phyloP scores from a whole-genome alignment of 2,888 invertebrate genomes.

The Tricholauxania praeusta region DNA sequence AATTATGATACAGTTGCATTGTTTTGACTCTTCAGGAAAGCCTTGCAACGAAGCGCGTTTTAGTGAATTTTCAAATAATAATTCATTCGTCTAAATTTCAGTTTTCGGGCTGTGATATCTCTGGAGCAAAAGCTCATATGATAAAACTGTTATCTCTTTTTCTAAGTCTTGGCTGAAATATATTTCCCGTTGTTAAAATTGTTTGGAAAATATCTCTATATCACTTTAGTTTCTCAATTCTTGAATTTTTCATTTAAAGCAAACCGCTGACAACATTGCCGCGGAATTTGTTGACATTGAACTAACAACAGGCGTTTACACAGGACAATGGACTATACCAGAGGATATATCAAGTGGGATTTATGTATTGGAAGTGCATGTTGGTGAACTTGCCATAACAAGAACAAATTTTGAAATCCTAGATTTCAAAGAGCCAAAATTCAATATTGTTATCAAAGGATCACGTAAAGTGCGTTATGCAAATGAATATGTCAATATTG shows the following conservation, averaged over 20 bases:
- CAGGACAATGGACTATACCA: slow-evolving; percentile 15
- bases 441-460: not conserved
- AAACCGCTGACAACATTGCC: slow-evolving; percentile 12
- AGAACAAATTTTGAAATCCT: slow-evolving; percentile 21
- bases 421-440: slow-evolving; percentile 15
- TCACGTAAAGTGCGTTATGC: slow-evolving; percentile 9
- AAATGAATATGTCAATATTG: slow-evolving; percentile 4
- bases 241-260: not conserved
- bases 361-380: slow-evolving; percentile 17
- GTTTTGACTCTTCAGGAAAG: too few relatives aligned
- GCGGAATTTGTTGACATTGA: slow-evolving; percentile 12
- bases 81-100: too few relatives aligned
- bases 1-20: too few relatives aligned
- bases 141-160: too few relatives aligned
- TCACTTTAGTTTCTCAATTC: too few relatives aligned
- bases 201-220: too few relatives aligned
- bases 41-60: too few relatives aligned
- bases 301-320: slow-evolving; percentile 11
- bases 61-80: too few relatives aligned
- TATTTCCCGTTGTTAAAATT: too few relatives aligned
- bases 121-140: too few relatives aligned
- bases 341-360: slow-evolving; percentile 15
- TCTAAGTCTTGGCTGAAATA: too few relatives aligned
- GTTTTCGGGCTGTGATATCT: too few relatives aligned
- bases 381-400: not conserved